Conservation (phyloP, 2,113 vertebrate species). For the Zingel zingel region DNA sequence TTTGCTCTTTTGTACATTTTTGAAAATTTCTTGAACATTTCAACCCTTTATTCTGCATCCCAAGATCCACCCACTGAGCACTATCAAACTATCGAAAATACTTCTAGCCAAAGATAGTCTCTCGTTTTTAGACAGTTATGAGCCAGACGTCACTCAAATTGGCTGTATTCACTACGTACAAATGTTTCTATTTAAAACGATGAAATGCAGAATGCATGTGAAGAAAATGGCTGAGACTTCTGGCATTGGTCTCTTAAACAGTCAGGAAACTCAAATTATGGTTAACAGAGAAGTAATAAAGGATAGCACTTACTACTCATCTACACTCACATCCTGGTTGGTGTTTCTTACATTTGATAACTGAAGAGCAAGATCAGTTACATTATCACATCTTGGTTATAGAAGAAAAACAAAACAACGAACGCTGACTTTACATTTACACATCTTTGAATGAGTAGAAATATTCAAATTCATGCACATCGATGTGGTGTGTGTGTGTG, state of each 20-base stretch:
- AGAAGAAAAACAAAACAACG: constrained; percentile 15
- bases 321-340: constrained; percentile 5
- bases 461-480: neutral
- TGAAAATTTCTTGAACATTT: neutral
- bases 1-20: neutral
- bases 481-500: neutral
- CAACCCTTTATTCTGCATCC: neutral
- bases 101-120: no score
- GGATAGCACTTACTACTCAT: neutral
- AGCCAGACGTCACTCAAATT: neutral
- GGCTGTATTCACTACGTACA: constrained; percentile 56
- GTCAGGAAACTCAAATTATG: constrained; percentile 37
- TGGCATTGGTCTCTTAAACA: constrained; percentile 53
- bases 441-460: neutral
- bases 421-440: neutral
- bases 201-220: constrained; percentile 1
- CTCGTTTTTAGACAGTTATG: neutral
- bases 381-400: neutral
- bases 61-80: neutral
- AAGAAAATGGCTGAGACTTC: constrained; percentile 23
- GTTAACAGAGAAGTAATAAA: constrained; percentile 16
- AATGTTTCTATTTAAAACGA: constrained; percentile 58
- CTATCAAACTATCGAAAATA: neutral
- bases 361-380: neutral
- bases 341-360: constrained; percentile 14